phyloP scores from a whole-genome alignment of 2,113 vertebrate genomes.

The Nestor notabilis region DNA sequence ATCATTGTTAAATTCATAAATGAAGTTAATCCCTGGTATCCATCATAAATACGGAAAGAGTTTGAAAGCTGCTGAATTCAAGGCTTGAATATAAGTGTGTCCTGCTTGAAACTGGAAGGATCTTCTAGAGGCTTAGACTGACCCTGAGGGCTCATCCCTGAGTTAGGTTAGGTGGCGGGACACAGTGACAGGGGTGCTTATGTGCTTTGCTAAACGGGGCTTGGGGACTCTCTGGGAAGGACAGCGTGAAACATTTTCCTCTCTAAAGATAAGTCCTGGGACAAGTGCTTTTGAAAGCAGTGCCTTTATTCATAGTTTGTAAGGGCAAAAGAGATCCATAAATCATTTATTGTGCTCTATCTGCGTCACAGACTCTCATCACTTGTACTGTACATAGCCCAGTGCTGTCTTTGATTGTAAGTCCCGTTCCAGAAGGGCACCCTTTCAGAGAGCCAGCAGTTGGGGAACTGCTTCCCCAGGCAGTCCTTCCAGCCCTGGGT shows the following conservation, averaged over 20 bases:
- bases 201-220: rapidly evolving
- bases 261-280: not conserved
- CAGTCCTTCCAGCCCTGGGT: not conserved
- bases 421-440: not conserved
- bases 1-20: constrained; percentile 39
- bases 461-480: not conserved
- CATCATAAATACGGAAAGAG: constrained; percentile 28
- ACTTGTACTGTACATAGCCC: not conserved
- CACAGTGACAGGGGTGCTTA: not conserved
- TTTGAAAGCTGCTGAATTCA: not conserved
- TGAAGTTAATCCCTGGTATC: constrained; percentile 6
- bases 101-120: not conserved
- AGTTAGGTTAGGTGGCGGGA: not conserved
- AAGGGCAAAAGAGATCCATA: not conserved
- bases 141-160: rapidly evolving
- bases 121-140: not conserved
- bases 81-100: not conserved
- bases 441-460: not conserved
- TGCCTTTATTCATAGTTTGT: not conserved
- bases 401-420: not conserved
- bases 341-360: not conserved
- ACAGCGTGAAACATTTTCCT: not conserved
- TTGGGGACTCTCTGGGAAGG: not conserved
- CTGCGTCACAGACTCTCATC: not conserved
- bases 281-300: not conserved